phyloP scores from a whole-genome alignment of 2,888 invertebrate species.

The Onthophagus sagittarius region DNA sequence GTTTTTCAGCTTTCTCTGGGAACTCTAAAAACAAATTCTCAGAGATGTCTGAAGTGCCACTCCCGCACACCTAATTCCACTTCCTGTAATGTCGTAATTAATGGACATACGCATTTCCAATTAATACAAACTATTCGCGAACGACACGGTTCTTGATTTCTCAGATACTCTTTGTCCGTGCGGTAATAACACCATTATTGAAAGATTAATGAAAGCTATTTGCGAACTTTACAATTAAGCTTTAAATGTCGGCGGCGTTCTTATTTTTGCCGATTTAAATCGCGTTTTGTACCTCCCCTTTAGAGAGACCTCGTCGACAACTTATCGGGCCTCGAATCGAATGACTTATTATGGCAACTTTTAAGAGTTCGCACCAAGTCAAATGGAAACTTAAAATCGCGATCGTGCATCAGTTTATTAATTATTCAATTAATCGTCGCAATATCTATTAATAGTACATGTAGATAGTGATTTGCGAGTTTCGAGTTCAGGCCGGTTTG shows the following conservation, averaged over 20 bases:
- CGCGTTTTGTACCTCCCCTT: neutral
- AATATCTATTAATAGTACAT: slow-evolving; percentile 1
- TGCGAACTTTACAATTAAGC: slow-evolving; percentile 11
- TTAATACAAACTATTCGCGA: neutral
- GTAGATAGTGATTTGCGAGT: slow-evolving; percentile 6
- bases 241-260: slow-evolving; percentile 2
- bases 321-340: neutral
- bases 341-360: neutral
- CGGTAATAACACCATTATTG: neutral
- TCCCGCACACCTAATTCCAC: neutral
- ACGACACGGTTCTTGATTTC: neutral
- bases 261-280: neutral
- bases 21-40: neutral
- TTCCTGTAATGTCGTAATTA: neutral
- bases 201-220: slow-evolving; percentile 8
- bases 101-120: neutral
- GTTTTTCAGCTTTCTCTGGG: neutral
- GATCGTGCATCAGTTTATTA: slow-evolving; percentile 9
- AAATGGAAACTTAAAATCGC: slow-evolving; percentile 2
- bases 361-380: neutral
- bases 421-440: slow-evolving; percentile 6
- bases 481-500: slow-evolving; percentile 1
- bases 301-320: neutral
- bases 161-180: neutral
- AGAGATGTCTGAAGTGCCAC: neutral